Base-by-base conservation (phyloP, 2,797 vertebrate genomes). In the Syngnathus rostellatus region DNA sequence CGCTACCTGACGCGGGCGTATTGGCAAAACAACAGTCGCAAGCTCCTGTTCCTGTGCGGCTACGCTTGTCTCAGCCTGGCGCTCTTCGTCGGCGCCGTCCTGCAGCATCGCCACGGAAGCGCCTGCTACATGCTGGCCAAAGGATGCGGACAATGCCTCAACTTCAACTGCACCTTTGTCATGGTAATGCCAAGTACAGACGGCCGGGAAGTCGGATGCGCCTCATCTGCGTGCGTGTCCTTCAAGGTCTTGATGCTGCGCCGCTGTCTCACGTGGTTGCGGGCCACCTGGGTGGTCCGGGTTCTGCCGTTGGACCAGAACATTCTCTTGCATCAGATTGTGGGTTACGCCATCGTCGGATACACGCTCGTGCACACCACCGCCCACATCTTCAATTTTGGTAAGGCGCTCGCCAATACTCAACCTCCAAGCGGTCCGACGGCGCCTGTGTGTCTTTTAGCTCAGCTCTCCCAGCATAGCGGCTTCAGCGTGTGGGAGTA, bases 91-190 rank as follows among this genome's bases (percentile, higher is more conserved):
- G 19, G 69, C 0, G 93, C 91, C 0, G 79, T 92, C 40, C 69
- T 85, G 67, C 75, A 46, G 43, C 78, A 94, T 50, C 17, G 66
- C 0, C 5, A 74, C 0, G 84, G 70, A 0, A 88, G 92, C 0
- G 53, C 38, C 65, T 92, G 89, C 77, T 66, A 86, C 78, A 89
- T 85, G 86, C 62, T 94, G 76, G 94, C 94, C 66, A 92, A 87
- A 25, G 94, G 92, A 76, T 94, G 94, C 0, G 93, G 94, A 1
- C 93, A 92, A 67, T 95, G 95, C 70, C 91, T 97, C 73, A 93
- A 94, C 89, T 92, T 97, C 76, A 93, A 94, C 92, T 94, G 94
- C 65, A 91, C 93, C 50, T 92, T 96, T 21, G 77, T 95, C 2
- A 86, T 90, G 82, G 94, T 95, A 85, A 68, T 40, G 12, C n/a